Evolutionary conservation across 2,888 invertebrate species (phyloP).

Genomic region (Stegana nigrithorax): DNA sequence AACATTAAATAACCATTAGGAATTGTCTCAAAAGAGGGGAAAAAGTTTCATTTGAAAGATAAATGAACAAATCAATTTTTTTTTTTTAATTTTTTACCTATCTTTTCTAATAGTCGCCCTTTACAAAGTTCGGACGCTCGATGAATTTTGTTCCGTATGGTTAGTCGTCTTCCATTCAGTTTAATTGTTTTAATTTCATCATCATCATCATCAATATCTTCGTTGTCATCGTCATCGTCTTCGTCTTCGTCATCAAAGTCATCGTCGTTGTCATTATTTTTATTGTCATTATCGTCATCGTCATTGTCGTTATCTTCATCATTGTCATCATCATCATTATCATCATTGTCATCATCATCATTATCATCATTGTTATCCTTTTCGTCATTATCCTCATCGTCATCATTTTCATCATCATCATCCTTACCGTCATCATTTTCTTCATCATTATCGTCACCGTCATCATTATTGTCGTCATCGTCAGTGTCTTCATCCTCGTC

Average conservation of each 20-base stretch:
- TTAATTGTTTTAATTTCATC: conserved; percentile 66
- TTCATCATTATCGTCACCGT: conserved; percentile 44
- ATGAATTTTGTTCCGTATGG: conserved; percentile 50
- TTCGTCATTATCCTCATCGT: conserved; percentile 56
- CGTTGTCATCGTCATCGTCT: conserved; percentile 44
- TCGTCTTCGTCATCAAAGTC: conserved; percentile 65
- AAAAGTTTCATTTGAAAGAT: conserved; percentile 22
- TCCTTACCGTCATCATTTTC: conserved; percentile 30
- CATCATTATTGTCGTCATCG: conserved; percentile 61
- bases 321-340: conserved; percentile 66
- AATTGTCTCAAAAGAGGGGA: conserved; percentile 14
- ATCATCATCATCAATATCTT: conserved; percentile 63
- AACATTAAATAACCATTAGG: too few relatives aligned
- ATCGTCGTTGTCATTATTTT: conserved; percentile 61
- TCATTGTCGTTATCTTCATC: conserved; percentile 61
- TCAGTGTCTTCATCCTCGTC: conserved; percentile 66
- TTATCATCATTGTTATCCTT: conserved; percentile 68
- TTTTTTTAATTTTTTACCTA: conserved; percentile 71
- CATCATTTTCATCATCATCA: conserved; percentile 64
- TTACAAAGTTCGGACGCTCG: conserved; percentile 61
- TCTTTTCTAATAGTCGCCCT: conserved; percentile 57
- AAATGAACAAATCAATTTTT: conserved; percentile 47
- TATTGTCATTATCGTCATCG: conserved; percentile 57
- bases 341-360: conserved; percentile 68
- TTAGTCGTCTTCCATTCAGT: conserved; percentile 40